Percentiles rank a stretch among this genome's conserved stretches.
phyloP scores from a whole-genome alignment of 1,140 invertebrate genomes.

The Radopholus similis region DNA sequence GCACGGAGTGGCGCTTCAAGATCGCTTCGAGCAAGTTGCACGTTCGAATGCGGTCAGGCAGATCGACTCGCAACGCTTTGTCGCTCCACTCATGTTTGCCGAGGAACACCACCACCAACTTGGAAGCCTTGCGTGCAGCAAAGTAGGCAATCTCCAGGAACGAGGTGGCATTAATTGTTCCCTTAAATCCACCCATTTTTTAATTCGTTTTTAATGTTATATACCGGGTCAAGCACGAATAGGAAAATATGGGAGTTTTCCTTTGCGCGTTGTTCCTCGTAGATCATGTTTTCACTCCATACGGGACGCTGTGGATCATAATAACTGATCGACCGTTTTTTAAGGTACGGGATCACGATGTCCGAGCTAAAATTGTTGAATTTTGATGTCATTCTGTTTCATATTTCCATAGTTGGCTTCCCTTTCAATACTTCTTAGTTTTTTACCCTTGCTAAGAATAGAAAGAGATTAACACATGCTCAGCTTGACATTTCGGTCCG shows the following conservation, averaged over 20 bases:
- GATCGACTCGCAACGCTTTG: constrained; percentile 56
- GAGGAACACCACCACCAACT: constrained; percentile 58
- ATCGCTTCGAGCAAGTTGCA: constrained; percentile 52
- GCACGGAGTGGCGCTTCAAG: constrained; percentile 49
- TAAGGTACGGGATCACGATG: constrained; percentile 59
- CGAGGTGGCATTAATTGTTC: constrained; percentile 58
- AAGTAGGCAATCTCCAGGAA: constrained; percentile 60
- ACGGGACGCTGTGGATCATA: constrained; percentile 55
- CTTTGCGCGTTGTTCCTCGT: constrained; percentile 51
- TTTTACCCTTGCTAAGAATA: too few relatives aligned
- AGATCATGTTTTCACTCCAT: constrained; percentile 58
- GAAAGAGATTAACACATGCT: too few relatives aligned
- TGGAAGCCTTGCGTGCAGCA: constrained; percentile 54
- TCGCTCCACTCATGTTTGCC: constrained; percentile 54
- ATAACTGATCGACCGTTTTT: constrained; percentile 54
- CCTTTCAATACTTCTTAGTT: too few relatives aligned
- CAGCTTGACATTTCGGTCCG: too few relatives aligned
- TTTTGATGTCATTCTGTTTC: too few relatives aligned
- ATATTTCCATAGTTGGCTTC: too few relatives aligned
- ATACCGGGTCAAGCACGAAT: constrained; percentile 56
- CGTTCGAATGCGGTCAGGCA: constrained; percentile 50
- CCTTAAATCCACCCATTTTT: constrained; percentile 8
- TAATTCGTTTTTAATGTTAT: neutral
- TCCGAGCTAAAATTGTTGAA: constrained; percentile 39
- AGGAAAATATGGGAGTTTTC: constrained; percentile 56